A percentile compares a stretch with the other conserved stretches of the same genome.
Conservation (phyloP, 2,888 invertebrate species). For the Alentia gelatinosa region DNA sequence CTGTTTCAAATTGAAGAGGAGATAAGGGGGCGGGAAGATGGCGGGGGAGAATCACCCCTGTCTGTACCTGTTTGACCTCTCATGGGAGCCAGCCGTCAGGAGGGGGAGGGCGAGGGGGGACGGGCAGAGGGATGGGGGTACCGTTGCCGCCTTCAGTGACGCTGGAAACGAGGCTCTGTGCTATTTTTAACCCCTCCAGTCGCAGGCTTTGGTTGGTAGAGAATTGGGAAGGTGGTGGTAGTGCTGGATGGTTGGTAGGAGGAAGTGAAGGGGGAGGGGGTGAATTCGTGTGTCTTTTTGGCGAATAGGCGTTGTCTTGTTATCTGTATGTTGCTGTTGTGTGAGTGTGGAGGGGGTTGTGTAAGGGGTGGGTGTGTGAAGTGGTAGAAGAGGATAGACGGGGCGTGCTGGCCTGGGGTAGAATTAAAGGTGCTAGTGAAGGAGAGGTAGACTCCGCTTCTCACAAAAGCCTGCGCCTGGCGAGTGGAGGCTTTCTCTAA, state of each 20-base stretch:
- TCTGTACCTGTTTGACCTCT: conserved; percentile 4
- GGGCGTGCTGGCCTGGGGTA: background rate
- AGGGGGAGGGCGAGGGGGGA: background rate
- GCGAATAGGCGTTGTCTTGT: conserved; percentile 18
- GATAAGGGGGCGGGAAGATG: conserved; percentile 5
- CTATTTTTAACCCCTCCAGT: conserved; percentile 40
- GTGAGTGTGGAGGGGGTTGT: background rate
- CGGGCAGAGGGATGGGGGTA: background rate
- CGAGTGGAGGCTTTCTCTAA: background rate
- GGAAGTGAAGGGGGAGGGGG: background rate
- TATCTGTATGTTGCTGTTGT: background rate
- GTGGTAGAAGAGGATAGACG: background rate
- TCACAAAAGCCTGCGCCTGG: conserved; percentile 1
- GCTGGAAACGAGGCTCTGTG: background rate
- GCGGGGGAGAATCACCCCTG: background rate
- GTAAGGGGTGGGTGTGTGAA: background rate
- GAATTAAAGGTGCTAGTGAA: background rate
- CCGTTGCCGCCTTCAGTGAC: background rate
- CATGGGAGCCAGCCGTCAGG: background rate
- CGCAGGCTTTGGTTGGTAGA: background rate
- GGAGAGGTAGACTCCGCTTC: background rate
- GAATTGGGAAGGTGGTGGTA: background rate
- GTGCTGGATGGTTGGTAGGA: background rate
- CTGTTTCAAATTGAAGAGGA: background rate
- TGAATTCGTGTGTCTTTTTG: background rate